Evolutionary conservation across 2,888 invertebrate genomes (phyloP), one percentile per base, ranked within the genome.

Genomic region (Tupiocoris notatus): DNA sequence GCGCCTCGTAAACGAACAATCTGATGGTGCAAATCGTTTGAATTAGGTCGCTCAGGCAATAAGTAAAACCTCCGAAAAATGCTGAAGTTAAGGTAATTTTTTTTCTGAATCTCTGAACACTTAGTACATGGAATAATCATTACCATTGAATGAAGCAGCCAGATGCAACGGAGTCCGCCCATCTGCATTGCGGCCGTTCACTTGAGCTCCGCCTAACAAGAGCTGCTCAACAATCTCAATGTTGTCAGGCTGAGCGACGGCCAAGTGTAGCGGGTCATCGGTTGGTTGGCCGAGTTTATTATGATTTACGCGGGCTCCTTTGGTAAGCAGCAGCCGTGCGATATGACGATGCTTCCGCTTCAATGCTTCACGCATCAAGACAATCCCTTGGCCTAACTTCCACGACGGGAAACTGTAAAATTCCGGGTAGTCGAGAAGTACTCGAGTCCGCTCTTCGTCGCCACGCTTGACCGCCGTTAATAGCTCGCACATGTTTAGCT

Each of bases 261-360:
- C 70, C 17, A 59, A 24, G 17, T 70, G 70, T 6, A 70, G 70
- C 6, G 59, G 70, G 23, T 70, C 70, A 25, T 70, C 59, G 24
- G 25, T 70, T 1, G 70, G 70, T 57, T 59, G 57, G 3, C 70
- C 70, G 7, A 70, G 59, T 39, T 68, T 68, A 20, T 70, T 70
- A n/a, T n/a, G n/a, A 59, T 70, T 70, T 9, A 70, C 70, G 12
- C 70, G 70, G 16, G 70, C 70, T 17, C 70, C 70, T 59, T 70
- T 70, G 59, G 18, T 70, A 22, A 70, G 20, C 12, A 70, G 70
- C 17, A 70, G 70, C 24, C 59, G 57, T 23, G 70, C 70, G 20
- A 70, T 70, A n/a, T 70, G 23, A 18, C 25, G 17, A 59, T 70
- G 70, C 16, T 59, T 24, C 18, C 70, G n/a, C 2, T 57, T 59